Conservation (phyloP, 2,888 invertebrate species). For the Euspilapteryx auroguttella region DNA sequence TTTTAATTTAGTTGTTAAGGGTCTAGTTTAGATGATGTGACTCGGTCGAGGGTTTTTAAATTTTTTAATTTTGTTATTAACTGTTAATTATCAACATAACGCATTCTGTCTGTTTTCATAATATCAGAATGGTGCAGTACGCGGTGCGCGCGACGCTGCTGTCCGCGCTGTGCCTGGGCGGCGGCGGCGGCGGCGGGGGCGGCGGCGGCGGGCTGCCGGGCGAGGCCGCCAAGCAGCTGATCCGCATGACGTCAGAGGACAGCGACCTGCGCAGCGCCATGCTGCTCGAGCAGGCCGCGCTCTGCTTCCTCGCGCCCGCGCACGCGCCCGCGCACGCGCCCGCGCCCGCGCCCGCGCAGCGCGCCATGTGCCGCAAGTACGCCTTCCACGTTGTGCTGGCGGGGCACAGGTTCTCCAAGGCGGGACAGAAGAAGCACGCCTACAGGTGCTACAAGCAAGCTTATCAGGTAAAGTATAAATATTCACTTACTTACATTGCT, state of each 20-base stretch:
- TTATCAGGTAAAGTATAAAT: constrained; percentile 70
- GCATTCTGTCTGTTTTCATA: too few species aligned
- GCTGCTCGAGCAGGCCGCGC: constrained; percentile 91
- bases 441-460: constrained; percentile 91
- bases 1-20: too few species aligned
- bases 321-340: too few species aligned
- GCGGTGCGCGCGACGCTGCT: constrained; percentile 90
- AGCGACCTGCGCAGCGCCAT: constrained; percentile 95
- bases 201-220: constrained; percentile 75
- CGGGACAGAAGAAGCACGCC: constrained; percentile 90
- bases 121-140: constrained; percentile 85
- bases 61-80: too few species aligned
- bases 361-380: constrained; percentile 85
- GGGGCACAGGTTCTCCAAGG: constrained; percentile 93
- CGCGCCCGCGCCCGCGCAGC: constrained; percentile 58
- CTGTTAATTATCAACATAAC: too few species aligned
- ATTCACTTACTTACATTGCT: too few species aligned
- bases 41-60: too few species aligned
- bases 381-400: constrained; percentile 96
- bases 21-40: too few species aligned
- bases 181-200: constrained; percentile 74
- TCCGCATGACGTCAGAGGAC: constrained; percentile 95
- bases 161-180: constrained; percentile 84
- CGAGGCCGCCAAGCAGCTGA: constrained; percentile 94
- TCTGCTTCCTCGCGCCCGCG: constrained; percentile 84